Percentiles rank a stretch among this genome's conserved stretches.
Evolutionary conservation across 2,797 vertebrate species (phyloP).

Genomic region (Enteromius afrohamiltoni): DNA sequence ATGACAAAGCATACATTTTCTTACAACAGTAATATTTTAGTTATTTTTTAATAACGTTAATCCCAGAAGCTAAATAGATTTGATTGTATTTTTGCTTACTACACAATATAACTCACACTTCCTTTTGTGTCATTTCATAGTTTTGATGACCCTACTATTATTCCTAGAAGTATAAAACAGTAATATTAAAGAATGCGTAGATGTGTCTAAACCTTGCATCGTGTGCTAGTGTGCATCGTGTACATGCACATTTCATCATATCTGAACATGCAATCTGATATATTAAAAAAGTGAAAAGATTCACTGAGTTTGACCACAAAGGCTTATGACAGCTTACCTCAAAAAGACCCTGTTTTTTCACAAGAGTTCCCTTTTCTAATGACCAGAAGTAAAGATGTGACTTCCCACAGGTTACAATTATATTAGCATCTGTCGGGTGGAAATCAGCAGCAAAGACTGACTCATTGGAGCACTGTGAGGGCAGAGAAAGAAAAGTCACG

Average conservation of each 20-base stretch:
- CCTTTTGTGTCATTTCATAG: neutral
- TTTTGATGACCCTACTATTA: neutral
- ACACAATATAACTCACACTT: neutral
- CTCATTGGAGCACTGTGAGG: constrained; percentile 91
- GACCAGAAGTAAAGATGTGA: constrained; percentile 98
- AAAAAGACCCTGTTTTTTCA: constrained; percentile 97
- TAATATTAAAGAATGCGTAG: neutral
- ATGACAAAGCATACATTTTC: neutral
- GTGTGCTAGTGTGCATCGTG: neutral
- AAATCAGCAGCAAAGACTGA: constrained; percentile 94
- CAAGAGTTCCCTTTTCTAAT: constrained; percentile 87
- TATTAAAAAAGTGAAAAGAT: neutral
- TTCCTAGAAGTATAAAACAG: neutral
- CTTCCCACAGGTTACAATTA: constrained; percentile 96
- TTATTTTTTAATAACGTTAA: neutral
- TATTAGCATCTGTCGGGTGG: constrained; percentile 94
- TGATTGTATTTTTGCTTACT: neutral
- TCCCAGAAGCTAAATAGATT: neutral
- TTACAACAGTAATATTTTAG: neutral
- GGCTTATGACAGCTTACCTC: constrained; percentile 79
- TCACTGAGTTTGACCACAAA: constrained; percentile 2
- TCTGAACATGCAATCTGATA: neutral
- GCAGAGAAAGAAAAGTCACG: neutral
- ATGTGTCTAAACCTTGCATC: constrained; percentile 6
- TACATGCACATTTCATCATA: constrained; percentile 4